These are phyloP conservation scores for Lamprologus sp. DNA, from an alignment of 2,113 vertebrate genomes.

Conservation along the genomic window DNA sequence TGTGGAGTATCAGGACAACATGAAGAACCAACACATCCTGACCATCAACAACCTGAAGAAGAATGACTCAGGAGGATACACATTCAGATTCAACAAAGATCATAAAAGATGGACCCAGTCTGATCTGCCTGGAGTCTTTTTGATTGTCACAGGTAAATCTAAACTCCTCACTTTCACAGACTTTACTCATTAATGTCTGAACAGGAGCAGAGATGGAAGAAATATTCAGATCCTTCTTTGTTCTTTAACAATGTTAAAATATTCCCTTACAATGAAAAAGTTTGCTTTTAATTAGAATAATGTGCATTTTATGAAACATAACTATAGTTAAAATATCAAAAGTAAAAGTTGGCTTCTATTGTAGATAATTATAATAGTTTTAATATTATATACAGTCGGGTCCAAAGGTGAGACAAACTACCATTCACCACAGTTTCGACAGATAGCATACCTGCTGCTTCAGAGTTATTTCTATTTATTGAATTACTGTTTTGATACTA, in stretches of 20 bases:
- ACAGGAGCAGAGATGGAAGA: neutral
- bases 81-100: rapidly evolving
- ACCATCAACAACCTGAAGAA: too few species aligned
- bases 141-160: too few species aligned
- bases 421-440: rapidly evolving
- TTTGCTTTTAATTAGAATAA: rapidly evolving
- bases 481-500: neutral
- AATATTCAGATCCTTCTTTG: neutral
- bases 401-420: neutral
- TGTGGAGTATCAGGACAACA: too few species aligned
- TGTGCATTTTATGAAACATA: neutral
- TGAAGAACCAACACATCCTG: too few species aligned
- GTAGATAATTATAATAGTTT: neutral
- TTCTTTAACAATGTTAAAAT: neutral
- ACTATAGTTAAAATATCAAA: rapidly evolving
- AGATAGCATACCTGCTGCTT: neutral
- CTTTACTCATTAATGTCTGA: neutral
- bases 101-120: rapidly evolving
- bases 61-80: neutral
- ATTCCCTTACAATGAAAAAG: neutral
- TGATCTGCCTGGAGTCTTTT: too few species aligned
- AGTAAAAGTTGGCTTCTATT: neutral
- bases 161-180: too few species aligned
- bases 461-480: rapidly evolving
- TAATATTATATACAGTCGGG: neutral